Percentiles rank a stretch among this genome's conserved stretches.
These are phyloP conservation scores for Poecilia wingei DNA, from an alignment of 2,797 vertebrate species.

Conservation along the genomic window DNA sequence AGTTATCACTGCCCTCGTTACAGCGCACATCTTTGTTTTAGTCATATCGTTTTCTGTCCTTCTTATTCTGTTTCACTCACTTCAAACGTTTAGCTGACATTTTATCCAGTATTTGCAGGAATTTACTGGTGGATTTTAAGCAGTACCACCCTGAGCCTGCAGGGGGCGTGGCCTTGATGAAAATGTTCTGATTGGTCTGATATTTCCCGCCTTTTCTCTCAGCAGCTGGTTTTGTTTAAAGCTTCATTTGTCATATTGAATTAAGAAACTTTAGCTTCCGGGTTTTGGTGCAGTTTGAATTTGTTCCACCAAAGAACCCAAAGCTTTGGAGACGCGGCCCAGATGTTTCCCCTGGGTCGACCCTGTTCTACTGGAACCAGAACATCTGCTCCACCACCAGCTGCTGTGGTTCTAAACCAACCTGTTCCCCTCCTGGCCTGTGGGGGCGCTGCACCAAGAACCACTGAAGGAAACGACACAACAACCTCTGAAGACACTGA, in stretches of 20 bases:
- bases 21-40: neutral
- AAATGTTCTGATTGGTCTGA: neutral
- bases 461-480: no score
- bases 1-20: neutral
- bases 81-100: neutral
- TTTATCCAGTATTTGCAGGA: neutral
- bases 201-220: neutral
- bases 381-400: no score
- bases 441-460: no score
- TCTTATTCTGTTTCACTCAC: neutral
- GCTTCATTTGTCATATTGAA: neutral
- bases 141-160: neutral
- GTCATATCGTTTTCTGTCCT: neutral
- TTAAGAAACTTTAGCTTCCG: neutral
- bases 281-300: neutral
- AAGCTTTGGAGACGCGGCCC: no score
- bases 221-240: neutral
- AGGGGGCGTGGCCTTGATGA: no score
- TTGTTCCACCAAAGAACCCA: no score
- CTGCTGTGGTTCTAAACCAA: no score
- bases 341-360: no score
- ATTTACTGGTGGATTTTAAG: neutral
- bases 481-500: no score
- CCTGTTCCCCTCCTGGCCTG: no score
- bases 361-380: no score